A percentile compares a stretch with the other conserved stretches of the same genome.
phyloP scores from a whole-genome alignment of 2,888 invertebrate genomes.

The Lasioglossum calceatum region DNA sequence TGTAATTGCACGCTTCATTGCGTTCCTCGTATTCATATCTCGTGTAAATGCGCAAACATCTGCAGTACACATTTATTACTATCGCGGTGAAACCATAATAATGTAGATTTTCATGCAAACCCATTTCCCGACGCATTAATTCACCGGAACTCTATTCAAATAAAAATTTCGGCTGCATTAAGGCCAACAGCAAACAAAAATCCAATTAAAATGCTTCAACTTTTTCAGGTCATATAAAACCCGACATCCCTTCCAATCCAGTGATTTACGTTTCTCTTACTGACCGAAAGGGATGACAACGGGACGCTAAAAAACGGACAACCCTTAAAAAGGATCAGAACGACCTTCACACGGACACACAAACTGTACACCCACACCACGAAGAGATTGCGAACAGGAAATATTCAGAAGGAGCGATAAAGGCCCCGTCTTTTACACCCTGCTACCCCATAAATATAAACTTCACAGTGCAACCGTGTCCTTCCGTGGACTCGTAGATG shows the following conservation, averaged over 20 bases:
- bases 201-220: not conserved
- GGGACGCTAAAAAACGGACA: not conserved
- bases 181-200: not conserved
- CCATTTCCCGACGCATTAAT: not conserved
- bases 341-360: not conserved
- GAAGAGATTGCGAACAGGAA: slow-evolving; percentile 9
- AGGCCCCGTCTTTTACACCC: slow-evolving; percentile 27
- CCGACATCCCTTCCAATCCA: not conserved
- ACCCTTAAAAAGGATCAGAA: not conserved
- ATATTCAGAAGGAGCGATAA: slow-evolving; percentile 14
- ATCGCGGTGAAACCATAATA: not conserved
- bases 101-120: too few relatives aligned
- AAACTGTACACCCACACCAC: not conserved
- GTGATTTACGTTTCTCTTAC: not conserved
- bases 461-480: slow-evolving; percentile 12
- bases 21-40: not conserved
- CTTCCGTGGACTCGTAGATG: slow-evolving; percentile 30
- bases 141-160: not conserved
- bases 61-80: not conserved
- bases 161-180: not conserved
- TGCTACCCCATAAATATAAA: slow-evolving; percentile 47
- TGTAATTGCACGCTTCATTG: not conserved
- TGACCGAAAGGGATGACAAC: not conserved
- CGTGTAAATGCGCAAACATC: not conserved
- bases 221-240: not conserved